Evolutionary conservation across 2,113 vertebrate genomes (phyloP).

Genomic region (Anguilla japonica): DNA sequence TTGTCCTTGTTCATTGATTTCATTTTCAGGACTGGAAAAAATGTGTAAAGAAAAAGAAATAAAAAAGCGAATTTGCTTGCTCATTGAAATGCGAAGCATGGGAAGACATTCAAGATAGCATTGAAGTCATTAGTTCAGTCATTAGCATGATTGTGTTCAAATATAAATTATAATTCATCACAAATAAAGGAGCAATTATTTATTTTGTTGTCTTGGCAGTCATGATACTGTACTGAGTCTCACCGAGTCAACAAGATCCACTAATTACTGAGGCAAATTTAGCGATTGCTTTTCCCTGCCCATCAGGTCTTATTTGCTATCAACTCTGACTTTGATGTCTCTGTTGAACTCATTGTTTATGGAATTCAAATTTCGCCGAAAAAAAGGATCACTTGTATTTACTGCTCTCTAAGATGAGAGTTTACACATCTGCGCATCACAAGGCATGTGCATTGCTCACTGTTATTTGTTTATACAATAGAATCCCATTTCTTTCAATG

Average conservation of each 20-base stretch:
- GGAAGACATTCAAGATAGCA: conserved; percentile 66
- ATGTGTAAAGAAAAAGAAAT: not conserved
- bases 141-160: conserved; percentile 78
- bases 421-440: conserved; percentile 29
- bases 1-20: not conserved
- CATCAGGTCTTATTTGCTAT: conserved; percentile 36
- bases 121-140: conserved; percentile 75
- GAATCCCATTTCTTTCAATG: not conserved
- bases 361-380: conserved; percentile 15
- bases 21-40: not conserved
- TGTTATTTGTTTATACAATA: not conserved
- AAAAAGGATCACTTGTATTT: not conserved
- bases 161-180: conserved; percentile 80
- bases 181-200: conserved; percentile 69
- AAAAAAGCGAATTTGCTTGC: conserved; percentile 51
- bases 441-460: not conserved
- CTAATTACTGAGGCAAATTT: conserved; percentile 32
- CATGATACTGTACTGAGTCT: conserved; percentile 66
- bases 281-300: conserved; percentile 1
- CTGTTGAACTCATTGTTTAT: conserved; percentile 17
- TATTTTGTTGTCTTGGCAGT: conserved; percentile 68
- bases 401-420: conserved; percentile 27
- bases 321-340: conserved; percentile 51
- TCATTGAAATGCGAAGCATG: conserved; percentile 70
- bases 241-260: conserved; percentile 55